These are phyloP conservation scores for Drosophila prostipennis DNA, from an alignment of 2,888 invertebrate species.

Conservation along the genomic window DNA sequence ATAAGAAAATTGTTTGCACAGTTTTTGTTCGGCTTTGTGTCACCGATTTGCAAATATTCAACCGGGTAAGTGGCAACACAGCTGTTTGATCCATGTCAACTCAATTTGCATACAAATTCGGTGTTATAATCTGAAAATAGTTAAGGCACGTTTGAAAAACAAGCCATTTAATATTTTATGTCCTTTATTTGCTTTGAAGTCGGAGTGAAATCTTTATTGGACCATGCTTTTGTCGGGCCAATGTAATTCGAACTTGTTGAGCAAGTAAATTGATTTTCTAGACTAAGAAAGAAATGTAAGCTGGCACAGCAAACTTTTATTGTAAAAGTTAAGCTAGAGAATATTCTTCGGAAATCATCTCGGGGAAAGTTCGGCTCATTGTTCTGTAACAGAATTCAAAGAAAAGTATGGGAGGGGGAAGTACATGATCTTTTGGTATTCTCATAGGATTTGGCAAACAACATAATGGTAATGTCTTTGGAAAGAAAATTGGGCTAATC, in stretches of 20 bases:
- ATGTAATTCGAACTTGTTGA: slow-evolving; percentile 27
- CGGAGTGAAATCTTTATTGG: background rate
- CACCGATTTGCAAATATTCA: slow-evolving; percentile 32
- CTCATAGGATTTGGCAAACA: slow-evolving; percentile 2
- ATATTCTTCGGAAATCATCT: slow-evolving; percentile 14
- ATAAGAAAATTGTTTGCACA: slow-evolving; percentile 44
- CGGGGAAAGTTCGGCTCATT: slow-evolving; percentile 2
- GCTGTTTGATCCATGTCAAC: slow-evolving; percentile 19
- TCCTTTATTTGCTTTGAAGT: slow-evolving; percentile 5
- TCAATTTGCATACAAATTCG: slow-evolving; percentile 27
- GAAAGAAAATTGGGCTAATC: background rate
- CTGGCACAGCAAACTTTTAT: slow-evolving; percentile 21
- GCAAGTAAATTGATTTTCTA: slow-evolving; percentile 28
- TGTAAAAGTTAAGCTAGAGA: slow-evolving; percentile 25
- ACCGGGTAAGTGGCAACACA: slow-evolving; percentile 22
- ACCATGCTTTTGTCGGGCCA: slow-evolving; percentile 11
- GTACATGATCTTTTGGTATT: background rate
- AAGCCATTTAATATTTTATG: background rate
- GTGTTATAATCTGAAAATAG: background rate
- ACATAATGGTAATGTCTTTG: slow-evolving; percentile 9
- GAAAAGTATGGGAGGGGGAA: slow-evolving; percentile 2
- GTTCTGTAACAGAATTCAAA: slow-evolving; percentile 8
- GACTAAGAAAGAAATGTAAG: background rate
- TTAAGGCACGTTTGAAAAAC: background rate
- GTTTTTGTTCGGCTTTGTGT: slow-evolving; percentile 21